These are phyloP conservation scores for Seira ritae DNA, from an alignment of 2,888 invertebrate species.

Conservation along the genomic window DNA sequence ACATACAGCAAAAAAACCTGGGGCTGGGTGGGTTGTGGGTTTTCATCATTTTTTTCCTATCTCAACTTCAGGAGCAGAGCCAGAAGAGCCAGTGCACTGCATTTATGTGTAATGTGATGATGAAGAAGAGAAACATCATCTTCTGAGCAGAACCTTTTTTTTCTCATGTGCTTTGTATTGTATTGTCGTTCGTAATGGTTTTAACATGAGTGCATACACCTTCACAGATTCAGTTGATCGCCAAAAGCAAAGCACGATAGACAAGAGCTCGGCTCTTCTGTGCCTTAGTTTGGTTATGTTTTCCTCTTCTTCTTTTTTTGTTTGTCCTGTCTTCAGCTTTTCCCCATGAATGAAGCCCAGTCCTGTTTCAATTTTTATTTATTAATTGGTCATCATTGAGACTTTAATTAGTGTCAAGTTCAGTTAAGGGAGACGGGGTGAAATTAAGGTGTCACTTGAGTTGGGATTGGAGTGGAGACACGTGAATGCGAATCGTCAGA, in stretches of 20 bases:
- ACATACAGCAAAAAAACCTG: conserved; percentile 39
- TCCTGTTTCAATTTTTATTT: neutral
- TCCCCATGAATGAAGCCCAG: no score
- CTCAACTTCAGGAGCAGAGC: no score
- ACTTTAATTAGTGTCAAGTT: neutral
- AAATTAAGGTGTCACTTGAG: neutral
- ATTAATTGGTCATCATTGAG: neutral
- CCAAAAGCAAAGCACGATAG: conserved; percentile 4
- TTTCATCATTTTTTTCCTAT: conserved; percentile 47
- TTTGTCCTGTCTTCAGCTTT: neutral
- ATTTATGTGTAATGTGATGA: conserved; percentile 9
- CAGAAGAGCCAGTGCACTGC: conserved; percentile 46
- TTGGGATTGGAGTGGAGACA: neutral
- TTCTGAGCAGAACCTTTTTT: neutral
- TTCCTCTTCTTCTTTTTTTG: neutral
- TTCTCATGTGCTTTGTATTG: neutral
- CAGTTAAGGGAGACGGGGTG: neutral
- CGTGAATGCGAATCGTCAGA: no score
- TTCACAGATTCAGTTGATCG: conserved; percentile 7
- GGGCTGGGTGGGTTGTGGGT: conserved; percentile 65
- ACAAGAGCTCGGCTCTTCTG: neutral
- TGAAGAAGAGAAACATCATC: neutral
- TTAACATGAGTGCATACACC: neutral
- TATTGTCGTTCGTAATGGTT: neutral
- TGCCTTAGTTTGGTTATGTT: no score